Base-by-base conservation (phyloP, 2,113 vertebrate genomes). In the Ibidorhyncha struthersii region DNA sequence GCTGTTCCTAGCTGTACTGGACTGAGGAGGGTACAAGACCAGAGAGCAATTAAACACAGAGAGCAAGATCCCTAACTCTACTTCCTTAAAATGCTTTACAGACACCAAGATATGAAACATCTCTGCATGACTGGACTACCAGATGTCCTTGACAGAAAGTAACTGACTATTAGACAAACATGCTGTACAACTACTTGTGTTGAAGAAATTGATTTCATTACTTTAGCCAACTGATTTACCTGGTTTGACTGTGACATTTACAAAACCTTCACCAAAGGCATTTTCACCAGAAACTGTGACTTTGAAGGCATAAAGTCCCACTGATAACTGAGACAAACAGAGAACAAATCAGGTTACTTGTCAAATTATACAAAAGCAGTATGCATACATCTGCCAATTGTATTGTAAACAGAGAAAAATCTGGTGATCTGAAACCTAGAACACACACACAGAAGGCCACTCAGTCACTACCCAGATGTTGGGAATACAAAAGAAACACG, bases 241-340 rank as follows among this genome's bases (percentile, higher is more conserved):
- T 97, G 98, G 97, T 73, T 97, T 95, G 66, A 99, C 98, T 0
- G 98, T 99, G 87, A 99, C 95, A 86, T 98, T 99, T 73, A 98
- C 97, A 93, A 97, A 97, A 82, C 97, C 97, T 98, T 99, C 98
- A 70, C 98, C 99, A 96, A 98, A 98, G 63, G 97, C 96, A 36
- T 95, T 96, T 63, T 98, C 98, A 93, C 97, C 96, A 78, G 98
- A 98, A 95, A 99, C 98, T 1, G 79, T 82, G 62, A 99, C 98
- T 97, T 96, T 98, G 94, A 99, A 97, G 86, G 90, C 43, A 72
- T 99, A 98, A 65, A 96, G 79, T 89, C 99, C 98, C 49, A 94
- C 92, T 3, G 98, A 98, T 45, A 99, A 93, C 98, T 99, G 95
- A 82, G 93, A 94, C 9, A 94, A 55, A 95, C 10, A 96, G 30